Evolutionary conservation across 2,113 vertebrate genomes (phyloP).

Genomic region (Climacteris rufus): DNA sequence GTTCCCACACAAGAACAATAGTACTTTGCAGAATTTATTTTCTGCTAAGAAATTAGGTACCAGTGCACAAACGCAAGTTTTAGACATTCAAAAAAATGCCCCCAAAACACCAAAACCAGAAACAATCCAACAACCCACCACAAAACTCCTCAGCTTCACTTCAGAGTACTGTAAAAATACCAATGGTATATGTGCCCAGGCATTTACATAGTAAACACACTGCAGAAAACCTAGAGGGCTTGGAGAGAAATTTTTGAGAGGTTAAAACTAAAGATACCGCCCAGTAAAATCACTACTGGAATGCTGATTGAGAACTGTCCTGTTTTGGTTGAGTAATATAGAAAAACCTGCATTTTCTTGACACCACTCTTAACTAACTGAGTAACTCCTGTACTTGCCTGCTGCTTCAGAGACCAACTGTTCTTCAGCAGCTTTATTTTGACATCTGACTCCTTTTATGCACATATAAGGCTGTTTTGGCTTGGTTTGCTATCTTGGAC

Average conservation of each 20-base stretch:
- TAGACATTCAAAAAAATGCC: not conserved
- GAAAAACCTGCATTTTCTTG: not conserved
- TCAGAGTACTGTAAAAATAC: not conserved
- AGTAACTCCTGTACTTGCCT: not conserved
- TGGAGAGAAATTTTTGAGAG: not conserved
- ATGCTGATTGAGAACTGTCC: not conserved
- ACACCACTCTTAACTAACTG: not conserved
- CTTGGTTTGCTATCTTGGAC: not conserved
- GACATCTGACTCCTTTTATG: accelerated
- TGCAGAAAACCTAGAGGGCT: not conserved
- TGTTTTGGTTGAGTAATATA: not conserved
- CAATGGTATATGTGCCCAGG: not conserved
- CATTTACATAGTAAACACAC: not conserved
- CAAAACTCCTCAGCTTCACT: not conserved
- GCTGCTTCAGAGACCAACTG: not conserved
- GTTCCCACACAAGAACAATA: not conserved
- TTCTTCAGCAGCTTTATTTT: not conserved
- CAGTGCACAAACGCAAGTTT: not conserved
- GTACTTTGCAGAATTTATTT: not conserved
- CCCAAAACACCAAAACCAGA: not conserved
- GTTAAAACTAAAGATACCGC: not conserved
- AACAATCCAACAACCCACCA: not conserved
- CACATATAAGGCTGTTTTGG: not conserved
- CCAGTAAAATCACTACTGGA: not conserved
- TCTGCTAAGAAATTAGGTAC: not conserved